These are phyloP conservation scores for Zosterops borbonicus DNA, from an alignment of 2,113 vertebrate genomes.

Conservation along the genomic window DNA sequence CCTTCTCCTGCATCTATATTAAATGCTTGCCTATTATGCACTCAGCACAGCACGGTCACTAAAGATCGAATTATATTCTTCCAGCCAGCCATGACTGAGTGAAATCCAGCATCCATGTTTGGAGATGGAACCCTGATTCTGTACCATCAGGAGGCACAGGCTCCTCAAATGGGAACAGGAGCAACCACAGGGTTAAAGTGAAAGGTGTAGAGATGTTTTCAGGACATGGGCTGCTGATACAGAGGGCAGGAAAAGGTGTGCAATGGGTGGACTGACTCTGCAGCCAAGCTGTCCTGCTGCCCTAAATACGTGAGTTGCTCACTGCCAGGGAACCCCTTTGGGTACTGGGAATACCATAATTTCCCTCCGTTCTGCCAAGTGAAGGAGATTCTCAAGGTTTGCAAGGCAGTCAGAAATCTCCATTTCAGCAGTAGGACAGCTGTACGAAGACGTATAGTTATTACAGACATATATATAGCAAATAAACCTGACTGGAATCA, in stretches of 20 bases:
- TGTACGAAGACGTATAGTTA: conserved; percentile 46
- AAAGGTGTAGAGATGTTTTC: background rate
- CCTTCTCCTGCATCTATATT: background rate
- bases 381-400: background rate
- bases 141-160: background rate
- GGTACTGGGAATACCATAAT: fast-evolving
- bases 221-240: fast-evolving
- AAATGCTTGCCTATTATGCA: background rate
- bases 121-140: background rate
- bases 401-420: conserved; percentile 5
- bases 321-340: background rate
- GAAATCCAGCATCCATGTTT: background rate
- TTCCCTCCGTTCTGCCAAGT: background rate
- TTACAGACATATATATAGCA: conserved; percentile 63
- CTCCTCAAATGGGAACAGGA: fast-evolving
- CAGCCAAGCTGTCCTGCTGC: background rate
- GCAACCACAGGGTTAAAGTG: background rate
- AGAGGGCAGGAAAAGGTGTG: fast-evolving
- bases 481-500: conserved; percentile 57
- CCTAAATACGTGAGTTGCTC: fast-evolving
- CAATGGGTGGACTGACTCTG: background rate
- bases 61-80: background rate
- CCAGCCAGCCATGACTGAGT: background rate
- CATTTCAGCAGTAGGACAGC: background rate
- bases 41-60: background rate